Conservation (phyloP, 2,888 invertebrate genomes). For the Aleiodes testaceus region DNA sequence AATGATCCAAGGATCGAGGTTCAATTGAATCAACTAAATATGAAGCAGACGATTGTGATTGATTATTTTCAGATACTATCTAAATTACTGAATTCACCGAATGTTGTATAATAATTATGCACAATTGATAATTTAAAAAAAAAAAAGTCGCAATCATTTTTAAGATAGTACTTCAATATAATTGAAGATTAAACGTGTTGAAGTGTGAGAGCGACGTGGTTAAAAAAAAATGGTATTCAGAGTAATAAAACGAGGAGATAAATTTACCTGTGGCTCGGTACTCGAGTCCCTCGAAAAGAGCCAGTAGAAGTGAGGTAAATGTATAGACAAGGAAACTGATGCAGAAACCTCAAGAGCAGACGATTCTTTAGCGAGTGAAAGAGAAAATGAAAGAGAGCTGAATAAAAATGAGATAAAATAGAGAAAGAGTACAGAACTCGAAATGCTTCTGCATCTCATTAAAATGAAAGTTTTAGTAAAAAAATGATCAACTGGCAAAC, state of each 20-base stretch:
- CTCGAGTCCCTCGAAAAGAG: constrained; percentile 23
- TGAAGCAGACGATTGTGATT: constrained; percentile 1
- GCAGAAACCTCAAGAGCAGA: constrained; percentile 22
- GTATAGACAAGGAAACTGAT: constrained; percentile 26
- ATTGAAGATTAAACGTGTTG: constrained; percentile 15
- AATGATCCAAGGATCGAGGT: constrained; percentile 19
- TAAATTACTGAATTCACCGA: not conserved
- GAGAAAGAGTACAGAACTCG: not conserved
- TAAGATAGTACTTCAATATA: constrained; percentile 14
- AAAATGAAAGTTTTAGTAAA: constrained; percentile 56
- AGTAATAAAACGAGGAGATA: constrained; percentile 9
- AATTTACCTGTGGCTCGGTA: constrained; percentile 23
- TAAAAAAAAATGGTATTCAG: not conserved
- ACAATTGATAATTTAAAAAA: too few relatives aligned
- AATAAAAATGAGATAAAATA: not conserved
- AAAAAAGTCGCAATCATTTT: not conserved
- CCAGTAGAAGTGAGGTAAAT: constrained; percentile 1
- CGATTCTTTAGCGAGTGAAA: constrained; percentile 4
- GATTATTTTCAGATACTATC: constrained; percentile 3
- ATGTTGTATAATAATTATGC: too few relatives aligned
- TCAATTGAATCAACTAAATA: constrained; percentile 15
- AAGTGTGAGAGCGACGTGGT: constrained; percentile 12
- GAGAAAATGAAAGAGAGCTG: not conserved
- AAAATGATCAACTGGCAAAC: not conserved
- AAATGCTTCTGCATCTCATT: constrained; percentile 64